These are phyloP conservation scores for Ennomos erosarius DNA, from an alignment of 2,888 invertebrate genomes.

Conservation along the genomic window DNA sequence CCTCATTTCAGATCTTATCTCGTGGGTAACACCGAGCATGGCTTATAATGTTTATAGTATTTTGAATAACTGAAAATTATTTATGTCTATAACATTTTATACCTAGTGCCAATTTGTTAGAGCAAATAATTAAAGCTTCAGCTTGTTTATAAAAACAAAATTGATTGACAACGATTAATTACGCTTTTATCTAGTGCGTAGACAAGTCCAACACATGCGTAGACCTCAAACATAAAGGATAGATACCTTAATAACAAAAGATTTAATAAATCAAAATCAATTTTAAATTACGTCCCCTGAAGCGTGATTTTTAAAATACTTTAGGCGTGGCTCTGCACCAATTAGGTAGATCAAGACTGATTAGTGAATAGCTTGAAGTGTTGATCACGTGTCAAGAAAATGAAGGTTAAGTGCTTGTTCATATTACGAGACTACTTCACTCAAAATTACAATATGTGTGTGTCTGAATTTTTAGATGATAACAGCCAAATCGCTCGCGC, in stretches of 20 bases:
- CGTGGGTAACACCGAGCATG: no score
- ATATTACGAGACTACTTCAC: no score
- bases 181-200: constrained; percentile 16
- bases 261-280: constrained; percentile 31
- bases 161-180: constrained; percentile 17
- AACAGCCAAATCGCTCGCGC: no score
- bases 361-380: constrained; percentile 28
- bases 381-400: constrained; percentile 33
- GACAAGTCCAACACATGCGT: constrained; percentile 11
- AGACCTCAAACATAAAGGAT: constrained; percentile 5
- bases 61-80: no score
- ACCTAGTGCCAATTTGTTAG: neutral
- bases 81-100: no score
- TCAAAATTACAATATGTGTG: no score
- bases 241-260: constrained; percentile 5
- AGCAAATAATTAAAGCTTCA: neutral
- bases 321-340: constrained; percentile 34
- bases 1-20: no score
- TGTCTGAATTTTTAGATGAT: no score
- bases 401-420: constrained; percentile 27
- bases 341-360: constrained; percentile 33
- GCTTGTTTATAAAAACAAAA: constrained; percentile 3
- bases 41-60: no score
- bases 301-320: constrained; percentile 33
- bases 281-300: constrained; percentile 32